Evolutionary conservation across 2,888 invertebrate species (phyloP), one percentile per base, ranked within the genome.

Genomic region (Ametastegia equiseti): DNA sequence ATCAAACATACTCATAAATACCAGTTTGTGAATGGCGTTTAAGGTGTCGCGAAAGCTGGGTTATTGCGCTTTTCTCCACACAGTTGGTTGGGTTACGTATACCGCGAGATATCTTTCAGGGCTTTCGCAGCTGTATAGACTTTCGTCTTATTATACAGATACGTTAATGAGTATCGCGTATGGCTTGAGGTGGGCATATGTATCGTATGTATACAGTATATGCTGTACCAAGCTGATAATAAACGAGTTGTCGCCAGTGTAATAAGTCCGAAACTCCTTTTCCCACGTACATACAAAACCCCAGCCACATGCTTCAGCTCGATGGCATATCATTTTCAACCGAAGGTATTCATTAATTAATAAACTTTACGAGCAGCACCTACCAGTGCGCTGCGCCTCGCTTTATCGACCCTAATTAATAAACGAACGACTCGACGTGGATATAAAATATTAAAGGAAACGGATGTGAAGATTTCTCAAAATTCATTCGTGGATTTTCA

Each of bases 1-100:
- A 75, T 75, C 75, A 75, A 75, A 75, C 45, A 47, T 71, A 67
- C 65, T 71, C 75, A 54, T 75, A 75, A 75, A 75, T 75, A 75
- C 33, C 11, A 54, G 30, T 75, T 50, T 54, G 36, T 36, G 75
- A 75, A 75, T 75, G 36, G 27, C 71, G 47, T 71, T 71, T 71
- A 45, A 19, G 71, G 45, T 15, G 27, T 45, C 45, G 71, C 47
- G 15, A 11, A 60, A 30, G 13, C 13, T 60, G 4, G 30, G 15
- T 30, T 57, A n/a, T 60, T 27, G 11, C 60, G 1, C 15, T 60
- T 60, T 30, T 30, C 1, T 30, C 1, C 15, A 0, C 30, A 5
- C 4, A 5, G 3, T 13, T 23, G n/a, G n/a, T n/a, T n/a, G n/a
- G 42, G 6, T 5, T 42, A 42, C 42, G 9, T 42, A 57, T 57